These are phyloP conservation scores for Sander lucioperca DNA, from an alignment of 2,113 vertebrate species.

Conservation along the genomic window DNA sequence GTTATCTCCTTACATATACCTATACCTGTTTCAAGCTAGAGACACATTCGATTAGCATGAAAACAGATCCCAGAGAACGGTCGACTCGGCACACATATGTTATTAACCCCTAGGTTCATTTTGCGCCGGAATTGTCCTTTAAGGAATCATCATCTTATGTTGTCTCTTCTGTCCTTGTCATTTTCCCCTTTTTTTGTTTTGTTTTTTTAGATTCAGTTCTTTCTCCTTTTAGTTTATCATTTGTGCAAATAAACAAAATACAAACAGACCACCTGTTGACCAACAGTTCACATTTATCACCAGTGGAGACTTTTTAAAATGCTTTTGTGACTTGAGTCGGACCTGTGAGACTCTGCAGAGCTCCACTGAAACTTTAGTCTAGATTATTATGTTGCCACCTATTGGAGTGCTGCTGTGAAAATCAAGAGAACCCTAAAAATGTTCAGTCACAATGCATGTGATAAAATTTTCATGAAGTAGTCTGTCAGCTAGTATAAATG, in stretches of 20 bases:
- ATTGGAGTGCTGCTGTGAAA: conserved; percentile 62
- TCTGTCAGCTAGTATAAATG: neutral
- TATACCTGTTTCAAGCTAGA: no score
- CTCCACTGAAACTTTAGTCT: conserved; percentile 18
- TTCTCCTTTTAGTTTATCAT: neutral
- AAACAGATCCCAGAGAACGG: no score
- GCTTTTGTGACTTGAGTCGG: neutral
- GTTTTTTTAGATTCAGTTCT: neutral
- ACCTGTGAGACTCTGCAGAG: conserved; percentile 25
- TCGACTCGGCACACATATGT: no score
- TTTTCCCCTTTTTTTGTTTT: neutral
- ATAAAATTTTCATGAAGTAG: neutral
- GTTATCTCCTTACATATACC: no score
- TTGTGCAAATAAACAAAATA: neutral
- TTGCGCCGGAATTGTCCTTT: no score
- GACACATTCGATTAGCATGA: no score
- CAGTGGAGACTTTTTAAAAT: neutral
- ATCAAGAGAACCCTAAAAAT: conserved; percentile 37
- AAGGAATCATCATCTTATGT: neutral
- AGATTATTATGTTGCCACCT: conserved; percentile 70
- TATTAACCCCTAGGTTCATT: no score
- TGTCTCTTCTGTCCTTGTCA: neutral
- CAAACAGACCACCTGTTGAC: neutral
- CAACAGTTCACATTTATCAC: neutral
- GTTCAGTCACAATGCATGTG: neutral